phyloP scores from a whole-genome alignment of 2,797 vertebrate species.

The Philypnodon macrostomus region DNA sequence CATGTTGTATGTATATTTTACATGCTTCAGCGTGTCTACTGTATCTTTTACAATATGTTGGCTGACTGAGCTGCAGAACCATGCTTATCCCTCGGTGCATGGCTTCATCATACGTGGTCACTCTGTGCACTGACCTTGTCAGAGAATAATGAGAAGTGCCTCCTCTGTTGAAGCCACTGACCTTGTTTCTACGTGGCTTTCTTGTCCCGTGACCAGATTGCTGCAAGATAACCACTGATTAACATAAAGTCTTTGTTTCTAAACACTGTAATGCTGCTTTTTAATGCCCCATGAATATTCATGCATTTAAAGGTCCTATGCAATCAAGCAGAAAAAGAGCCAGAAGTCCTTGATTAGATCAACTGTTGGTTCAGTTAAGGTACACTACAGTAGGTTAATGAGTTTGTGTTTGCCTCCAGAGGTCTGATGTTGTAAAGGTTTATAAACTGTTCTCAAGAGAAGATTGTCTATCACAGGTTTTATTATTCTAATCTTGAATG shows the following conservation, averaged over 20 bases:
- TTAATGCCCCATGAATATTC: constrained; percentile 64
- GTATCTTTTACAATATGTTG: not conserved
- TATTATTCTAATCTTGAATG: constrained; percentile 47
- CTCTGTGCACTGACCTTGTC: constrained; percentile 62
- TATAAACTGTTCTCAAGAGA: constrained; percentile 52
- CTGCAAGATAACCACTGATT: constrained; percentile 62
- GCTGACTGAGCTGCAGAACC: constrained; percentile 17
- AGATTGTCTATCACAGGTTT: constrained; percentile 31
- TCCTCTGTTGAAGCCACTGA: constrained; percentile 37
- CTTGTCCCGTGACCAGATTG: constrained; percentile 53
- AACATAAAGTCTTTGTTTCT: constrained; percentile 65
- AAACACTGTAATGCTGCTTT: constrained; percentile 47
- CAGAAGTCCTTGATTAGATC: constrained; percentile 44
- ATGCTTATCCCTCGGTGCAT: constrained; percentile 20
- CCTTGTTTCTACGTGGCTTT: constrained; percentile 58
- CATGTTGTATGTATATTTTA: constrained; percentile 12
- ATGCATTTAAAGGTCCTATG: constrained; percentile 47
- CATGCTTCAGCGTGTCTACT: constrained; percentile 20
- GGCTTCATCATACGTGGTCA: constrained; percentile 25
- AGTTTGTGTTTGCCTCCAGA: constrained; percentile 25
- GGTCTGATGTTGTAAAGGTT: constrained; percentile 38
- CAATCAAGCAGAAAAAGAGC: constrained; percentile 40
- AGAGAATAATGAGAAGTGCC: constrained; percentile 42
- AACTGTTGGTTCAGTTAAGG: constrained; percentile 32
- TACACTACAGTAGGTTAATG: constrained; percentile 48